Conservation (phyloP, 2,113 vertebrate species). For the Verasper variegatus region DNA sequence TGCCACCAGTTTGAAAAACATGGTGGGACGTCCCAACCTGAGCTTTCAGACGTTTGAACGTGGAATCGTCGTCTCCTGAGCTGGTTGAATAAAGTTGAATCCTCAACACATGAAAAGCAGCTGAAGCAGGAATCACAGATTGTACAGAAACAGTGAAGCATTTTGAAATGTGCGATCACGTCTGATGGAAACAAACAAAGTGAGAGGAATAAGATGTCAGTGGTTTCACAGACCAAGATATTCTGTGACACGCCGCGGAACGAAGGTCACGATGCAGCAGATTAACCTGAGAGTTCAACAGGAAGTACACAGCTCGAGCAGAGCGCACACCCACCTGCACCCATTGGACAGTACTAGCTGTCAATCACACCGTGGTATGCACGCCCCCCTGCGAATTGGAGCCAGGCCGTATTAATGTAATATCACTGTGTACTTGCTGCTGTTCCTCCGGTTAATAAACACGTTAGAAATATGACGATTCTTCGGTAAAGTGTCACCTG, state of each 20-base stretch:
- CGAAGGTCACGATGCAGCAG: conserved; percentile 1
- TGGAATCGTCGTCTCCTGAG: not conserved
- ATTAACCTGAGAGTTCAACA: conserved; percentile 1
- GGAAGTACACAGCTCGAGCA: not conserved
- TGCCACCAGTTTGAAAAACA: too few species aligned
- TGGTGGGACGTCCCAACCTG: too few species aligned
- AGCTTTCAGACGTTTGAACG: too few species aligned
- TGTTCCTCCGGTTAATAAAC: not conserved
- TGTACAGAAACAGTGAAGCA: not conserved
- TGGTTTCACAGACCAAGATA: conserved; percentile 1
- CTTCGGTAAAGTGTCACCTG: conserved; percentile 1
- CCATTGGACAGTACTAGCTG: too few species aligned
- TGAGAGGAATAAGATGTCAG: not conserved
- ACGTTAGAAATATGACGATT: not conserved
- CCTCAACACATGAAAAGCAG: conserved; percentile 17
- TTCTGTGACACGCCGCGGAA: not conserved
- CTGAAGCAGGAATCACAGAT: not conserved
- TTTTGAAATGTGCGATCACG: not conserved
- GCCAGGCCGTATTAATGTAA: not conserved
- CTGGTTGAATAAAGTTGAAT: not conserved
- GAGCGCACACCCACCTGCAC: too few species aligned
- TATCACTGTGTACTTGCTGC: conserved; percentile 9
- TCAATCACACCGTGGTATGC: too few species aligned
- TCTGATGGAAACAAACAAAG: not conserved
- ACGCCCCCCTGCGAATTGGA: too few species aligned